phyloP scores from a whole-genome alignment of 2,888 invertebrate genomes.

The Xanthorhoe designata region DNA sequence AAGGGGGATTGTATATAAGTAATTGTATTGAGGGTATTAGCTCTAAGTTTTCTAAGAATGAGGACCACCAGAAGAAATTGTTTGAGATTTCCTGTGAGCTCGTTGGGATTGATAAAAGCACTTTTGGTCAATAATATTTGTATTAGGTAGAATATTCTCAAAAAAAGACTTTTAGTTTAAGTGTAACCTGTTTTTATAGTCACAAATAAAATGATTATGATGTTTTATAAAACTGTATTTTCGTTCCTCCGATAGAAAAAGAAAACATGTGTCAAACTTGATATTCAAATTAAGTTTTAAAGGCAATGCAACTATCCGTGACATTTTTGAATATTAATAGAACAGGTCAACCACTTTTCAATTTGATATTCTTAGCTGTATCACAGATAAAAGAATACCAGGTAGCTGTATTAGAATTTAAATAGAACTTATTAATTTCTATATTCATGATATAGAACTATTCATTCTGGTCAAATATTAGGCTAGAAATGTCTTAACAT shows the following conservation, averaged over 20 bases:
- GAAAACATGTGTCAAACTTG: not conserved
- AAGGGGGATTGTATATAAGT: conserved; percentile 93
- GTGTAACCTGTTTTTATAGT: not conserved
- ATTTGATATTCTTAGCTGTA: too few species aligned
- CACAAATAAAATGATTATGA: conserved; percentile 22
- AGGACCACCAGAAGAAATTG: conserved; percentile 87
- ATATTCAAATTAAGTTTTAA: not conserved
- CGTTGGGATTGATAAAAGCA: conserved; percentile 66
- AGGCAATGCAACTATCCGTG: not conserved
- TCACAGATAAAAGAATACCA: too few species aligned
- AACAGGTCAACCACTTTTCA: not conserved
- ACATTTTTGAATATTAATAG: conserved; percentile 6
- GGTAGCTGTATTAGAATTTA: not conserved
- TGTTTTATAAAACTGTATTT: conserved; percentile 4
- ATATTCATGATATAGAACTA: too few species aligned
- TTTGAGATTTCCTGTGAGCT: conserved; percentile 89
- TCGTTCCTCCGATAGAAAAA: not conserved
- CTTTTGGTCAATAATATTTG: conserved; percentile 58
- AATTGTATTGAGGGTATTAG: conserved; percentile 88
- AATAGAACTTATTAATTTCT: not conserved
- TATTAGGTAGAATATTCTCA: not conserved
- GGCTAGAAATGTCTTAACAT: not conserved
- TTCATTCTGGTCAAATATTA: not conserved
- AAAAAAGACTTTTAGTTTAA: conserved; percentile 15
- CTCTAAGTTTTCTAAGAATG: conserved; percentile 83